Percentiles rank a stretch among this genome's conserved stretches.
Conservation (phyloP, 2,888 invertebrate species). For the Coelopa pilipes region DNA sequence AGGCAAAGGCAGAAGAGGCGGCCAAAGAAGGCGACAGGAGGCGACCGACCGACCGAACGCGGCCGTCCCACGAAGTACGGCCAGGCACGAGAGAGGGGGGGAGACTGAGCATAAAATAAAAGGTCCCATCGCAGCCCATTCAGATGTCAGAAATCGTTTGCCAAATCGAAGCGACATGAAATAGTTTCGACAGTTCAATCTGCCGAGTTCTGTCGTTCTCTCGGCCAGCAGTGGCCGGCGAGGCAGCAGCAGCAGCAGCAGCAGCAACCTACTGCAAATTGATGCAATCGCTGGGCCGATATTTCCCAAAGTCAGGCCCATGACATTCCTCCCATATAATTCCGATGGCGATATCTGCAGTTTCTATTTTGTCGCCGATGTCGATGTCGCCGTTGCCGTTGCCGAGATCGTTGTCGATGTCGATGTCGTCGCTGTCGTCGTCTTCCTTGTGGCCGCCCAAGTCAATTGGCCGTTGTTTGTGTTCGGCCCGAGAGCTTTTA, state of each 20-base stretch:
- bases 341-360: slow-evolving; percentile 42
- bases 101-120: slow-evolving; percentile 45
- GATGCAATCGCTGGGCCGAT: slow-evolving; percentile 39
- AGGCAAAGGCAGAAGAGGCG: background rate
- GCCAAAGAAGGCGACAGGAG: slow-evolving; percentile 5
- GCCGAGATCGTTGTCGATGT: background rate
- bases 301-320: slow-evolving; percentile 44
- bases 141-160: slow-evolving; percentile 64
- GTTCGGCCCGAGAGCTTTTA: slow-evolving; percentile 52
- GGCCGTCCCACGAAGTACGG: background rate
- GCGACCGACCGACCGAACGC: background rate
- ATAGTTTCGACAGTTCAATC: slow-evolving; percentile 66
- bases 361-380: slow-evolving; percentile 3
- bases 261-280: slow-evolving; percentile 40
- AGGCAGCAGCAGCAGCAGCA: slow-evolving; percentile 38
- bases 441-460: background rate
- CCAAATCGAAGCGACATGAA: slow-evolving; percentile 62
- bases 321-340: slow-evolving; percentile 56
- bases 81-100: background rate
- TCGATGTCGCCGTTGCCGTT: background rate
- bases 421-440: background rate
- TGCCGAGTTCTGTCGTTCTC: slow-evolving; percentile 44
- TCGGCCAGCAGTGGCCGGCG: slow-evolving; percentile 34
- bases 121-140: slow-evolving; percentile 55
- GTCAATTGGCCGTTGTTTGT: slow-evolving; percentile 46